Evolutionary conservation across 2,113 vertebrate species (phyloP), one percentile per base, ranked within the genome.

Genomic region (Phoenicopterus ruber): DNA sequence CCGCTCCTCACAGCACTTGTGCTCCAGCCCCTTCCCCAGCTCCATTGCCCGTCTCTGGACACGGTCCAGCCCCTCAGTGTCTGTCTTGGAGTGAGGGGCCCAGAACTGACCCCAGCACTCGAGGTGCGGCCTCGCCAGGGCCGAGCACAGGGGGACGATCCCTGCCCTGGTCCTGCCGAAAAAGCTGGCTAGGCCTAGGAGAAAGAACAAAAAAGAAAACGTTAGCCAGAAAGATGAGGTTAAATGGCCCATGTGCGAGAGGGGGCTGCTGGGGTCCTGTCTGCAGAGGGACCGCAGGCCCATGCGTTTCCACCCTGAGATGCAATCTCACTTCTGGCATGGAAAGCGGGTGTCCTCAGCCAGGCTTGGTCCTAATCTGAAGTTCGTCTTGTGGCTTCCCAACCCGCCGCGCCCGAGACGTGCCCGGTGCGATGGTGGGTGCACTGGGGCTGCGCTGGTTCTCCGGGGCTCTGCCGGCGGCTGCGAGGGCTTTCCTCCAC

Each of bases 331-430:
- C 21, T 36, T 25, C 1, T 16, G 7, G 40, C 5, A 0, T 3
- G 32, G 59, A 2, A 10, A 26, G 25, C 1, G 20, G 16, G 6
- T 40, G 16, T 54, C 55, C 66, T 55, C 10, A 10, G 61, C 54
- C 47, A 31, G 54, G 42, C 28, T 69, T 28, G 3, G 0, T 16
- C n/a, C 16, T 26, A 2, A 8, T 46, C 14, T 9, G n/a, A 42
- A 21, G 52, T 25, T 72, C 21, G 46, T 58, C 17, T 20, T 4
- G 17, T 7, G 31, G 50, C 26, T 61, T 47, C 31, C 1, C 34
- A 1, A 49, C 26, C 1, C 1, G 5, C 34, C 5, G 32, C 28
- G 40, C 38, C 32, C 0, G 0, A 38, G 22, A 17, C 1, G 6
- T 54, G 54, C 32, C 63, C 4, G 1, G 20, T 28, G 42, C 0